phyloP scores from a whole-genome alignment of 2,113 vertebrate species.

The Cephalopterus ornatus region DNA sequence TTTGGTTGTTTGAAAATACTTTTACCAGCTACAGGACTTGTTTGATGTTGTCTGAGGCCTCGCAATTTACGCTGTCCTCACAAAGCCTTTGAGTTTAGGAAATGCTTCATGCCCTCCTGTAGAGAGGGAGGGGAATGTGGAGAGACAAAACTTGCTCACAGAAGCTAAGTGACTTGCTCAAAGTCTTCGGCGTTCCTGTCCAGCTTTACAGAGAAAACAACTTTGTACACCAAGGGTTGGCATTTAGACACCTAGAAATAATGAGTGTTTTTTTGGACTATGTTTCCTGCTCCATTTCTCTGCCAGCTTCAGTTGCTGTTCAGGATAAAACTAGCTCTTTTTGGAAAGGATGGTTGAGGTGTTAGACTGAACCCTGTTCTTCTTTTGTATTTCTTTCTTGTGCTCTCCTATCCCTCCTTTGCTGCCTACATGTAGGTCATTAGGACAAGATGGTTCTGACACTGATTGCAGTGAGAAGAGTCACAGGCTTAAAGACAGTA shows the following conservation, averaged over 20 bases:
- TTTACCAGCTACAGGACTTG: not conserved
- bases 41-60: not conserved
- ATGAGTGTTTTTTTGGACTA: not conserved
- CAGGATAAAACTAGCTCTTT: not conserved
- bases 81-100: not conserved
- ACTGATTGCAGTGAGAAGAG: not conserved
- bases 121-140: not conserved
- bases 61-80: not conserved
- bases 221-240: fast-evolving
- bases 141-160: not conserved
- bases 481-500: not conserved
- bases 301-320: not conserved
- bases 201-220: not conserved
- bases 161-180: not conserved
- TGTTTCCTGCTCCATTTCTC: not conserved
- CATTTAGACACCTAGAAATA: not conserved
- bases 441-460: not conserved
- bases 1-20: not conserved
- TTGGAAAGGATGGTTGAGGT: not conserved
- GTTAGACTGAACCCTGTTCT: not conserved
- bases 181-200: not conserved
- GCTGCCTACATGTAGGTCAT: not conserved
- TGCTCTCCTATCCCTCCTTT: not conserved
- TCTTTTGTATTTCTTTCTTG: not conserved
- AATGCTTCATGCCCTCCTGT: not conserved